Evolutionary conservation across 64 coral and sea anemone species (phyloP).

Genomic region (Dendrophyllia cribrosa): DNA sequence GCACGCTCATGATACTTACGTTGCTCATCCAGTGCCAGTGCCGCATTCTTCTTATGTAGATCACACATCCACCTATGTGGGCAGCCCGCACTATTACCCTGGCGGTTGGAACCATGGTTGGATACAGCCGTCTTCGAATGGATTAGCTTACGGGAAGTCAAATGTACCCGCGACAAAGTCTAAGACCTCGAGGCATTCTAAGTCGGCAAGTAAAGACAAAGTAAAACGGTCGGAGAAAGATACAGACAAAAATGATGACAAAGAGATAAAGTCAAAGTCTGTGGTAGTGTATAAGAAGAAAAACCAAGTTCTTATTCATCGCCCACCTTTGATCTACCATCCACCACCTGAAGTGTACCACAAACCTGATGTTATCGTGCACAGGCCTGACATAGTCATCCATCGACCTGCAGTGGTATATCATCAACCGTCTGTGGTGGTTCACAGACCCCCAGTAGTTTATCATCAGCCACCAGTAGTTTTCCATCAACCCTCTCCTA

Average conservation of each 20-base stretch:
- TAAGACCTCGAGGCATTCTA: background rate
- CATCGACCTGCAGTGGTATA: constrained; percentile 69
- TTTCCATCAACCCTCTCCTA: constrained; percentile 56
- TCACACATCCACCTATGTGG: constrained; percentile 84
- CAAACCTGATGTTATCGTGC: constrained; percentile 61
- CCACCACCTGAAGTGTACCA: constrained; percentile 78
- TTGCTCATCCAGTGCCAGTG: constrained; percentile 70
- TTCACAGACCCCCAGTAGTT: constrained; percentile 69
- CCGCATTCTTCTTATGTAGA: constrained; percentile 69
- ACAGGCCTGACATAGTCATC: constrained; percentile 76
- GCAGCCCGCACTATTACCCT: constrained; percentile 82
- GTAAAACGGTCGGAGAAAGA: constrained; percentile 15
- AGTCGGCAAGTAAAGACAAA: constrained; percentile 23
- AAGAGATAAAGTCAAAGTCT: background rate
- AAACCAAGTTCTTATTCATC: constrained; percentile 52
- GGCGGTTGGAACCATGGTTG: constrained; percentile 71
- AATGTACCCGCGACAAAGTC: constrained; percentile 23
- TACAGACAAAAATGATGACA: background rate
- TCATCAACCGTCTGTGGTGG: constrained; percentile 70
- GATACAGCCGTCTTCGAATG: background rate
- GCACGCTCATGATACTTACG: constrained; percentile 90
- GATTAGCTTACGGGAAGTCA: constrained; percentile 48
- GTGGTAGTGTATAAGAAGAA: constrained; percentile 54
- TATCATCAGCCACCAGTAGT: constrained; percentile 71
- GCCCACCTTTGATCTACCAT: constrained; percentile 69